A percentile compares a stretch with the other conserved stretches of the same genome.
Evolutionary conservation across 2,797 vertebrate species (phyloP).

Genomic region (Podargus strigoides): DNA sequence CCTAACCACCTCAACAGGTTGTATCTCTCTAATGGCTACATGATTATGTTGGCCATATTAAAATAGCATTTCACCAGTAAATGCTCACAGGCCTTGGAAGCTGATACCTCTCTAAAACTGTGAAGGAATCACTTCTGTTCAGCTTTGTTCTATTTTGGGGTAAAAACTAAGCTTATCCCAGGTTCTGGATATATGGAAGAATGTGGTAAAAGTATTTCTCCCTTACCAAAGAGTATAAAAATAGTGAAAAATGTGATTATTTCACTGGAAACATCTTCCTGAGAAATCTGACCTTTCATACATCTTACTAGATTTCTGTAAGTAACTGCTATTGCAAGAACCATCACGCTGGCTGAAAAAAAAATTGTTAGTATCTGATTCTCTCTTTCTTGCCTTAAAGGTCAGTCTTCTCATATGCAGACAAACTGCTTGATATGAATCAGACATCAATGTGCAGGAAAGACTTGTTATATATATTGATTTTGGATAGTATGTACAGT

Average conservation of each 20-base stretch:
- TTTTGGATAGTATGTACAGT: not conserved
- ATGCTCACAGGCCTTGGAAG: not conserved
- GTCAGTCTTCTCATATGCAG: not conserved
- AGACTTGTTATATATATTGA: not conserved
- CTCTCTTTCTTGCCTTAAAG: not conserved
- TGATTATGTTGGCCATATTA: not conserved
- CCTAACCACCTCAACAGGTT: not conserved
- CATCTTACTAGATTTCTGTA: not conserved
- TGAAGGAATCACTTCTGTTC: not conserved
- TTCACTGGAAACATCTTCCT: not conserved
- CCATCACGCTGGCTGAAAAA: not conserved
- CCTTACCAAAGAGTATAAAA: not conserved
- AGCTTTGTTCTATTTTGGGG: not conserved
- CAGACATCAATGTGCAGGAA: not conserved
- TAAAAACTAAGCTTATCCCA: not conserved
- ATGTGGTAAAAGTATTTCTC: not conserved
- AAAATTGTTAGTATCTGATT: not conserved
- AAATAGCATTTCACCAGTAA: not conserved
- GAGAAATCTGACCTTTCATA: not conserved
- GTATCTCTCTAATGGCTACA: not conserved
- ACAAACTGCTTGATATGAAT: not conserved
- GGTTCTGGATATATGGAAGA: not conserved
- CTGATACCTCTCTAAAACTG: not conserved
- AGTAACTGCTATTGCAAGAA: not conserved
- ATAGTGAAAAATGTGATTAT: not conserved